Base-by-base conservation (phyloP, 2,888 invertebrate species). In the Cinara cedri region DNA sequence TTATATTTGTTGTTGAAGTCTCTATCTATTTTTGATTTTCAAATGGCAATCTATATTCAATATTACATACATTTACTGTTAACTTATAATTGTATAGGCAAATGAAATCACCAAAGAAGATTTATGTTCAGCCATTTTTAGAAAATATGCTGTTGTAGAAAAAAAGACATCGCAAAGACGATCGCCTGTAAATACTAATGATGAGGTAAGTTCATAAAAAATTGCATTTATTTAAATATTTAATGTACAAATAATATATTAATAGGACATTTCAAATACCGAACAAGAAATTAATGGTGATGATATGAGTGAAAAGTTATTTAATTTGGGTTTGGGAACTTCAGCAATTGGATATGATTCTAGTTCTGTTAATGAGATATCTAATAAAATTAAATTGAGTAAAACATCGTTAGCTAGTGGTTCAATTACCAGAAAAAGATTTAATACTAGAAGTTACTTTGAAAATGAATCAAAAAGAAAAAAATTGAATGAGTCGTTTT, bases 371-470 rank as follows among this genome's bases (percentile, higher is more conserved):
- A 21, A 8, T 65, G 44, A 44, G 4, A 14, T 24, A 66, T 9
- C 66, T 49, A 13, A 26, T n/a, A 16, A 49, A 9, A 6, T 34
- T 34, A 49, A 46, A 49, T 1, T 24, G 13, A 3, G n/a, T 34
- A 54, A 51, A 44, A n/a, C 4, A n/a, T n/a, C n/a, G n/a, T n/a
- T n/a, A n/a, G n/a, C 26, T 8, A 21, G 10, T 42, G 42, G 16
- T n/a, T 16, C 54, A 21, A 21, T 54, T 34, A 55, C 11, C 42
- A 14, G 42, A 63, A 74, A 75, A 65, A 63, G 63, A 65, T 51
- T 16, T 16, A 63, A 54, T 54, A 21, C 34, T 14, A 13, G 1
- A 21, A 54, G 8, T 3, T 16, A 65, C 54, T 65, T 21, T 21
- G 54, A 65, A 42, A 13, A 54, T 11, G 21, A 16, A 24, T 21